Percentiles rank a stretch among this genome's conserved stretches.
phyloP scores from a whole-genome alignment of 30 jellyfish, hydroid and myxozoan species.

The Catostylus mosaicus region DNA sequence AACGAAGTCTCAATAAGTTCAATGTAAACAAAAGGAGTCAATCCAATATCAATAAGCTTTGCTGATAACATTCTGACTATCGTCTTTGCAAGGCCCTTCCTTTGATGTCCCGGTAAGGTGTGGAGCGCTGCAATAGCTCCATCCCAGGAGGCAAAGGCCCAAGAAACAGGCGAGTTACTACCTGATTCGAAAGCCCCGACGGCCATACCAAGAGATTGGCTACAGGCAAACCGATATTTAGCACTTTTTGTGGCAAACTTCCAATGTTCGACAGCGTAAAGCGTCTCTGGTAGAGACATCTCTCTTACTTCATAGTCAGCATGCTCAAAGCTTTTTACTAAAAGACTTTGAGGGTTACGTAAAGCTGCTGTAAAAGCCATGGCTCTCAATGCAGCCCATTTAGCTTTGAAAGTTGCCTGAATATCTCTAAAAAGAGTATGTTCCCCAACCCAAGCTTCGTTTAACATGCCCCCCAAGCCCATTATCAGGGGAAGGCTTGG shows the following conservation, averaged over 20 bases:
- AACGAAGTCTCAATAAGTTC: constrained; percentile 44
- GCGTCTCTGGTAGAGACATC: constrained; percentile 48
- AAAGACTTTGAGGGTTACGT: background rate
- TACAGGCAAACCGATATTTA: constrained; percentile 40
- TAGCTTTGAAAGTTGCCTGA: background rate
- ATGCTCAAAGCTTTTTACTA: background rate
- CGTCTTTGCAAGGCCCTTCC: constrained; percentile 65
- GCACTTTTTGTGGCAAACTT: constrained; percentile 26
- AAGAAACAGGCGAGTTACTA: constrained; percentile 41
- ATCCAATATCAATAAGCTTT: constrained; percentile 12
- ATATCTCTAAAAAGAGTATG: too few relatives aligned
- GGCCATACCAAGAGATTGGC: constrained; percentile 42
- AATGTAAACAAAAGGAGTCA: constrained; percentile 51
- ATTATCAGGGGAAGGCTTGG: background rate
- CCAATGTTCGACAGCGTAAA: constrained; percentile 57
- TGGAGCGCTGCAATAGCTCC: constrained; percentile 70
- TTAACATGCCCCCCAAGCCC: background rate
- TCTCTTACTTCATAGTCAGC: constrained; percentile 43
- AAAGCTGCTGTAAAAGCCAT: constrained; percentile 41
- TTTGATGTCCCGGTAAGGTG: constrained; percentile 45
- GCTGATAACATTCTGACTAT: constrained; percentile 27
- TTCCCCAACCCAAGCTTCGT: background rate
- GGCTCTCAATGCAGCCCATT: background rate
- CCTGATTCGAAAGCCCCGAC: constrained; percentile 60
- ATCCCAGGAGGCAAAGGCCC: constrained; percentile 70